A percentile compares a stretch with the other conserved stretches of the same genome.
Evolutionary conservation across 2,113 vertebrate species (phyloP).

Genomic region (Cygnus buccinator): DNA sequence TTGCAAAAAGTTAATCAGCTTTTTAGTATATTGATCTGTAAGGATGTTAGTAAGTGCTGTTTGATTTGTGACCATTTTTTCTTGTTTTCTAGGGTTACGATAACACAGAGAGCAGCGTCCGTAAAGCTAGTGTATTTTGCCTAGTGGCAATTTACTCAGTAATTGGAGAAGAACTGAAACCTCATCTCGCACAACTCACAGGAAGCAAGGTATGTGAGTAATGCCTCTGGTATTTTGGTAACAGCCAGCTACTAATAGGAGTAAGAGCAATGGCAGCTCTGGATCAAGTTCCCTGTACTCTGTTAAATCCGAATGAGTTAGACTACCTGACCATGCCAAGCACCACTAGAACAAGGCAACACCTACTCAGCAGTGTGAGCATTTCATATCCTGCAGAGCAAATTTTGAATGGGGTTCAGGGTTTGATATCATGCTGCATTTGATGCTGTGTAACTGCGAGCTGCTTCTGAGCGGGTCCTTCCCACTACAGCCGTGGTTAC

Average conservation of each 20-base stretch:
- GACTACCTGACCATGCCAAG: background rate
- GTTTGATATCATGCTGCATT: accelerated
- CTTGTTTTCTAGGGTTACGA: conserved; percentile 89
- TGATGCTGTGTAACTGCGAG: background rate
- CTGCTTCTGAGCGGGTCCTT: background rate
- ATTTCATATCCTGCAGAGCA: background rate
- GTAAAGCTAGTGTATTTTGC: conserved; percentile 97
- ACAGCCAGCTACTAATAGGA: background rate
- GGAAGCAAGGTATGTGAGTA: conserved; percentile 90
- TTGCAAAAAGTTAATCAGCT: background rate
- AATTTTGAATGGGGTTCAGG: background rate
- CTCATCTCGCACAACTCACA: conserved; percentile 93
- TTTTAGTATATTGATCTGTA: background rate
- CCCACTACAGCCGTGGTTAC: background rate
- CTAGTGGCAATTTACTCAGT: conserved; percentile 96
- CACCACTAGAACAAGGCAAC: background rate
- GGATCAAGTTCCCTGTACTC: background rate
- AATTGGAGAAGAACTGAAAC: conserved; percentile 96
- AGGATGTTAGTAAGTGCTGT: background rate
- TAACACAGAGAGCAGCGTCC: conserved; percentile 95
- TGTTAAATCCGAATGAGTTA: background rate
- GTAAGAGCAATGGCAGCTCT: background rate
- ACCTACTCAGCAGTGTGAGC: background rate
- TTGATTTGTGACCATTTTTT: conserved; percentile 25
- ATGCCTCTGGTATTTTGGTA: background rate